Evolutionary conservation across 2,888 invertebrate genomes (phyloP), one percentile per base, ranked within the genome.

Genomic region (Eupelmus urozonus): DNA sequence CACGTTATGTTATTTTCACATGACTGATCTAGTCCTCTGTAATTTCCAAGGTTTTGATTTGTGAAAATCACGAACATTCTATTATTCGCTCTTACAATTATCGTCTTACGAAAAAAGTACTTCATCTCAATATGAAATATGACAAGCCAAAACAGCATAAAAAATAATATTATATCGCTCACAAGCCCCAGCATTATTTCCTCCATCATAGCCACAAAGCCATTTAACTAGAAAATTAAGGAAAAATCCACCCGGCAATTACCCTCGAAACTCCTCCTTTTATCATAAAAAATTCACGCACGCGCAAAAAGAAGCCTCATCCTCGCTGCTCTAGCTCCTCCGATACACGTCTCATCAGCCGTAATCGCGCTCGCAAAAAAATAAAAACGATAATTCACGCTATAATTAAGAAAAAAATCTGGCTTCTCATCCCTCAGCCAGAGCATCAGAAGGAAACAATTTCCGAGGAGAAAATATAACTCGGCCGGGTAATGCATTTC

Each of bases 391-490:
- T 51, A 60, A 75, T 75, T 75, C 67, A 23, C 51, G 60, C 20
- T 75, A 60, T 75, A 75, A 75, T 75, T 74, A 69, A 75, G 75
- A 60, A 60, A 42, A 60, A 62, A 53, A n/a, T 13, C 34, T 0
- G 0, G 1, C 42, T 18, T 27, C 16, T n/a, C 29, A 29, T 13
- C 59, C 16, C 40, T 40, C 29, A 27, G n/a, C 29, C 1, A 9
- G n/a, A n/a, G n/a, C n/a, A n/a, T n/a, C n/a, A n/a, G 34, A 23
- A 66, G 59, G 60, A 73, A 78, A 63, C 49, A 63, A 78, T 69
- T 73, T 70, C 40, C 53, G 62, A 9, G 23, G 40, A 53, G 18
- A 70, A 71, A 51, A 45, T 34, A 49, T 60, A 40, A 5, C 3
- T 34, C 4, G 25, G 25, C 18, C 13, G 29, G 29, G 49, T 73